These are phyloP conservation scores for Perithous albicinctus DNA, from an alignment of 2,888 invertebrate species.

Conservation along the genomic window DNA sequence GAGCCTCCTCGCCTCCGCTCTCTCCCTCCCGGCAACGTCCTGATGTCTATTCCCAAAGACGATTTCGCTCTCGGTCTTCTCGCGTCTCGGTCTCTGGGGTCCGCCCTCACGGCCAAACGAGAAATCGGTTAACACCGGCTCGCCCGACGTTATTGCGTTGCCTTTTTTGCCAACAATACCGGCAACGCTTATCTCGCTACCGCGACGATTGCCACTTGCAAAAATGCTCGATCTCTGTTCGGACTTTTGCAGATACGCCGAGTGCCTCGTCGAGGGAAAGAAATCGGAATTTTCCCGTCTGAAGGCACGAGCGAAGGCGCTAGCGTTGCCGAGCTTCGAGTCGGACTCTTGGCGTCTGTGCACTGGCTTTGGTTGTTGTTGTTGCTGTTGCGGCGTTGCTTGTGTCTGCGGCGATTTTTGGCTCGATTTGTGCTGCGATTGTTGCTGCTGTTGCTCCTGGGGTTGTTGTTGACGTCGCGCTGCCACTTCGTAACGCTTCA, in stretches of 20 bases:
- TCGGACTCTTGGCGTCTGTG: constrained; percentile 92
- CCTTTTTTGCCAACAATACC: constrained; percentile 84
- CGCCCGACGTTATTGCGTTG: constrained; percentile 85
- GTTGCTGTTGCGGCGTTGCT: constrained; percentile 81
- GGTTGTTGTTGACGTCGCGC: constrained; percentile 74
- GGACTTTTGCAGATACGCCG: constrained; percentile 89
- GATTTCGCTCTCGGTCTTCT: constrained; percentile 96
- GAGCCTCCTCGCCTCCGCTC: constrained; percentile 84
- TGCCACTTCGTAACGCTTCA: constrained; percentile 76
- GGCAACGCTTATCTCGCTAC: constrained; percentile 85
- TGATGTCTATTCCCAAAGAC: constrained; percentile 89
- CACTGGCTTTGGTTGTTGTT: constrained; percentile 84
- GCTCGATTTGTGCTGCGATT: constrained; percentile 77
- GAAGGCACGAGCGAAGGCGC: constrained; percentile 91
- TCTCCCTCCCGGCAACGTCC: constrained; percentile 83
- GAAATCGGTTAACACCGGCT: constrained; percentile 90
- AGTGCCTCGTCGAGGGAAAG: constrained; percentile 92
- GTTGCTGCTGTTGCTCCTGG: constrained; percentile 71
- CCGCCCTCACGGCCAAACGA: constrained; percentile 85
- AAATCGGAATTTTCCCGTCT: constrained; percentile 94
- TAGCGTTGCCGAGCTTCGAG: constrained; percentile 87
- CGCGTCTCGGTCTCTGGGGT: constrained; percentile 89
- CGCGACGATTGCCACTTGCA: constrained; percentile 89
- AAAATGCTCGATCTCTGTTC: constrained; percentile 85
- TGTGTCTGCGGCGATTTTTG: constrained; percentile 75